These are phyloP conservation scores for Tigriopus japonicus DNA, from an alignment of 1,140 invertebrate genomes.

Conservation along the genomic window DNA sequence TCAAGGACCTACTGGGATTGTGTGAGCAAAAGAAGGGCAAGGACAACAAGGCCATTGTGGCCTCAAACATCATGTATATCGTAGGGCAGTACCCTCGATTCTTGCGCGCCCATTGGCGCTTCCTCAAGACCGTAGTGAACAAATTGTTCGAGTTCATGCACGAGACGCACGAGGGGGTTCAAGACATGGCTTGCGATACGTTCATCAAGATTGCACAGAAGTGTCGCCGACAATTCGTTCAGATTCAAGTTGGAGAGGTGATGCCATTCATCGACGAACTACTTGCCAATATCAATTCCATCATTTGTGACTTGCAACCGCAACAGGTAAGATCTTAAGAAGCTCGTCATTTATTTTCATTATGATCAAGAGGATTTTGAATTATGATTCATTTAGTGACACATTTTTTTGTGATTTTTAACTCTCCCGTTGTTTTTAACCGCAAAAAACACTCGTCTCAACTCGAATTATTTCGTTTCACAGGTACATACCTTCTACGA, in stretches of 20 bases:
- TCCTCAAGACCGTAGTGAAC: conserved; percentile 99
- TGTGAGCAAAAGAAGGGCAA: conserved; percentile 99
- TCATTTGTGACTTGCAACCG: conserved; percentile 95
- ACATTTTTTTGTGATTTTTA: neutral
- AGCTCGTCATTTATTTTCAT: neutral
- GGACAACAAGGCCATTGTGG: conserved; percentile 99
- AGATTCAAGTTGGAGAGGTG: conserved; percentile 83
- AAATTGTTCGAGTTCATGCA: conserved; percentile 99
- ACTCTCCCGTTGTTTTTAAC: conserved; percentile 15
- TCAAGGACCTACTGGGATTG: conserved; percentile 90
- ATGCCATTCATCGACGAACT: conserved; percentile 99
- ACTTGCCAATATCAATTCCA: conserved; percentile 78
- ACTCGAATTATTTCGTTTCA: conserved; percentile 18
- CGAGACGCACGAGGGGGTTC: conserved; percentile 97
- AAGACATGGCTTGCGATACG: conserved; percentile 99
- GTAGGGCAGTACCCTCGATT: conserved; percentile 99
- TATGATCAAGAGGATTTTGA: neutral
- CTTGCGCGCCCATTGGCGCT: conserved; percentile 98
- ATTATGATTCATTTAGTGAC: neutral
- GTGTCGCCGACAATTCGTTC: conserved; percentile 92
- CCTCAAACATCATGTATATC: conserved; percentile 99
- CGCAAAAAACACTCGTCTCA: too few relatives aligned
- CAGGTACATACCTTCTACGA: conserved; percentile 99
- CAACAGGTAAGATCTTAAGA: conserved; percentile 46
- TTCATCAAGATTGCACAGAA: conserved; percentile 99